These are phyloP conservation scores for Harpagoxenus sublaevis DNA, from an alignment of 2,888 invertebrate genomes.

Conservation along the genomic window DNA sequence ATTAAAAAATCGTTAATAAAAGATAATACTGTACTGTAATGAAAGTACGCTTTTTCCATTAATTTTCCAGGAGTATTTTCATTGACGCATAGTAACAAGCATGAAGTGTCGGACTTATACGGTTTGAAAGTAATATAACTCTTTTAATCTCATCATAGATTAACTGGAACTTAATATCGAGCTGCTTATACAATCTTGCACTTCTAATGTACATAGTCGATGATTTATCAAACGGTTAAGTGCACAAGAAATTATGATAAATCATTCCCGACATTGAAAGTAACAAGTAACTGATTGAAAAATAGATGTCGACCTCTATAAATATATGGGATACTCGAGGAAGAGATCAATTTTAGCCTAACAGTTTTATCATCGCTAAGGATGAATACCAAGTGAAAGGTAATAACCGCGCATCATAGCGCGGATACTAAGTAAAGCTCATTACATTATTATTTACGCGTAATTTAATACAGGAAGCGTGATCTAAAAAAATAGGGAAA, in stretches of 20 bases:
- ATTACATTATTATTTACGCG: constrained; percentile 48
- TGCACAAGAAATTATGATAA: constrained; percentile 31
- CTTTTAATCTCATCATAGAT: not conserved
- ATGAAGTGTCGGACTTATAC: not conserved
- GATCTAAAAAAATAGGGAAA: constrained; percentile 29
- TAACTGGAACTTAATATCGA: constrained; percentile 39
- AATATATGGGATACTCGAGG: constrained; percentile 35
- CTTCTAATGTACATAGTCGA: constrained; percentile 10
- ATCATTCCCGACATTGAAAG: constrained; percentile 23
- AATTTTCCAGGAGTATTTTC: not conserved
- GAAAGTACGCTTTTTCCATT: not conserved
- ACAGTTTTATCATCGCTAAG: constrained; percentile 42
- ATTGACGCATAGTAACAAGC: not conserved
- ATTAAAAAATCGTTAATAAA: not conserved
- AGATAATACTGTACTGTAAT: not conserved
- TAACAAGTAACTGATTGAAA: constrained; percentile 44
- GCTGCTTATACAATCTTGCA: constrained; percentile 18
- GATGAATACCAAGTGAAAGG: constrained; percentile 52
- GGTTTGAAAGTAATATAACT: constrained; percentile 1
- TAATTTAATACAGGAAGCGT: constrained; percentile 46
- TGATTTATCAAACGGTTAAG: constrained; percentile 39
- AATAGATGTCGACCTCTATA: constrained; percentile 36
- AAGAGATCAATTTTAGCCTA: constrained; percentile 44
- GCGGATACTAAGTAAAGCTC: constrained; percentile 39
- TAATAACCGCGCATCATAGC: constrained; percentile 41